Conservation (phyloP, 2,113 vertebrate species). For the Marcusenius ussheri region DNA sequence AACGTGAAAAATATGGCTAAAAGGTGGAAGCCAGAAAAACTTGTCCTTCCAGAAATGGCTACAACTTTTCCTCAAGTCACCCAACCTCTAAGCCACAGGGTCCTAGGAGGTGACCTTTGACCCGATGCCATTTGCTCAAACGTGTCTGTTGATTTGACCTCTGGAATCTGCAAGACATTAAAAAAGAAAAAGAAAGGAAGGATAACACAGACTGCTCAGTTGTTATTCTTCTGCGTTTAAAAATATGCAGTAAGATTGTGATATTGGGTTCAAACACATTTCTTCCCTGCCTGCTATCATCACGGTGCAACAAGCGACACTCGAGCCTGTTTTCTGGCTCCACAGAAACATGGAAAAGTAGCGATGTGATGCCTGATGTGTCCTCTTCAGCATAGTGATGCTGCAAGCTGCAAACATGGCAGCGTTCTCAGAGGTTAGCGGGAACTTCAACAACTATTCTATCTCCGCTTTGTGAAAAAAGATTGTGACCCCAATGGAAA, state of each 20-base stretch:
- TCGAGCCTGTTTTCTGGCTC: neutral
- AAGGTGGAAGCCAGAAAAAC: constrained; percentile 46
- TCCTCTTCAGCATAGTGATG: neutral
- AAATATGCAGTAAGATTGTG: neutral
- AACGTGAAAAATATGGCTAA: neutral
- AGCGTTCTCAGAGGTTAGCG: neutral
- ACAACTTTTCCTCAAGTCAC: constrained; percentile 71
- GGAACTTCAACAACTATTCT: constrained; percentile 14
- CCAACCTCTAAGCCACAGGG: constrained; percentile 73
- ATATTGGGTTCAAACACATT: neutral
- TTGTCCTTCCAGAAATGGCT: constrained; percentile 54
- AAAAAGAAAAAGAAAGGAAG: constrained; percentile 46
- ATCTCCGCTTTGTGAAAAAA: constrained; percentile 22
- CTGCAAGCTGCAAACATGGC: constrained; percentile 27
- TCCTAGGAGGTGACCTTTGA: constrained; percentile 65
- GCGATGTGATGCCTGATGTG: neutral
- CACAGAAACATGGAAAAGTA: constrained; percentile 3
- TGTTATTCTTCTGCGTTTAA: constrained; percentile 57
- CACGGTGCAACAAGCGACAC: neutral
- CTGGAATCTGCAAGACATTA: constrained; percentile 72
- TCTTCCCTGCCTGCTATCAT: neutral
- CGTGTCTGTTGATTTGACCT: constrained; percentile 55
- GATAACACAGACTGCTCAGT: constrained; percentile 46
- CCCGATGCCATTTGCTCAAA: constrained; percentile 67
- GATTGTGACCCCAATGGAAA: constrained; percentile 20